Evolutionary conservation across 2,888 invertebrate species (phyloP), one percentile per base, ranked within the genome.

Genomic region (Agrotis exclamationis): DNA sequence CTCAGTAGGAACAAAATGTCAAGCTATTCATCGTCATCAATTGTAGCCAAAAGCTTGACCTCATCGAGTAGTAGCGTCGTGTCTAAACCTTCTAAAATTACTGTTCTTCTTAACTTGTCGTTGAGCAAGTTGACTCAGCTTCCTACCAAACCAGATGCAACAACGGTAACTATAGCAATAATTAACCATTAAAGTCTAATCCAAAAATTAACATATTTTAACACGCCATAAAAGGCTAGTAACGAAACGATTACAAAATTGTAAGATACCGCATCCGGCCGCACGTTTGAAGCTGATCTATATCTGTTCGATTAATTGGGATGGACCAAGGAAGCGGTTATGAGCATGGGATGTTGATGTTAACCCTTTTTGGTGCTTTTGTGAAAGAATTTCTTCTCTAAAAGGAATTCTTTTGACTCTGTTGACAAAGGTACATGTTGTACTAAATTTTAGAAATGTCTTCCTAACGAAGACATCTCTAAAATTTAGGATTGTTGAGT

Each of bases 251-350:
- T 81, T 77, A 81, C 77, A 57, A 77, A 77, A 81, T 81, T 39
- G 58, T 63, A 50, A 47, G 65, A 50, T 47, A 70, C 74, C 81
- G 70, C 81, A 77, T 81, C 81, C 80, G 76, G 63, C 24, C 54
- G 28, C 63, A 33, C 80, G 70, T 74, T 80, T 79, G 75, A 78
- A 66, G 73, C 74, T 83, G 74, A 88, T 87, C 85, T 87, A 88
- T 85, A 83, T 85, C 83, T 78, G 81, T 69, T 79, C 86, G 80
- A 88, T 87, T 86, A 85, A 87, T 84, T 84, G 74, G 67, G 79
- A 76, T 79, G 74, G 62, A 77, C 77, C 76, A 63, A 87, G 89
- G 88, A 89, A 89, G 70, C 80, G 58, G 76, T 79, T 85, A 86
- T 82, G 86, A 73, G 45, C 71, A 57, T 81, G 80, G 86, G 86